phyloP scores from a whole-genome alignment of 2,888 invertebrate genomes.

The Drosophila tanythrix region DNA sequence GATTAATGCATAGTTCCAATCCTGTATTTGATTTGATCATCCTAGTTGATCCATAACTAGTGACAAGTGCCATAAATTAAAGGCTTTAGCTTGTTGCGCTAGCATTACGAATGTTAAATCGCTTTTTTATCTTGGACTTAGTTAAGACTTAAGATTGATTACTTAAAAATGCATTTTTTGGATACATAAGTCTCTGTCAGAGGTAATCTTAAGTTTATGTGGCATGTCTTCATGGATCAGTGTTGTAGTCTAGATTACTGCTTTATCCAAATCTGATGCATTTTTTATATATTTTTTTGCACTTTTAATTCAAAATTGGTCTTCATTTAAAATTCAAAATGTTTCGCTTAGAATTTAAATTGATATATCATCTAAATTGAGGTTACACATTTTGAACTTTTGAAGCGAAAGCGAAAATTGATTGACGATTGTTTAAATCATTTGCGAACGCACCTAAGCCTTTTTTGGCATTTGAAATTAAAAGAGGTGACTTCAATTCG shows the following conservation, averaged over 20 bases:
- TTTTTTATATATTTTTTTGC: not conserved
- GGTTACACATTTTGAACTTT: not conserved
- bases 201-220: not conserved
- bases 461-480: not conserved
- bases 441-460: not conserved
- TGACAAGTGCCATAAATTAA: not conserved
- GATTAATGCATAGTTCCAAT: not conserved
- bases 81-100: not conserved
- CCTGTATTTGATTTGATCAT: not conserved
- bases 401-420: not conserved
- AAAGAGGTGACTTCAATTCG: not conserved
- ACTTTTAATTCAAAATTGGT: not conserved
- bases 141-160: not conserved
- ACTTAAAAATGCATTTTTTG: not conserved
- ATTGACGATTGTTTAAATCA: not conserved
- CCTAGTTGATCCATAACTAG: not conserved
- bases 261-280: not conserved
- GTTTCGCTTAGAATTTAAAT: not conserved
- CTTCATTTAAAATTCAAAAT: not conserved
- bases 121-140: not conserved
- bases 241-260: not conserved
- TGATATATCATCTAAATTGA: not conserved
- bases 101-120: not conserved
- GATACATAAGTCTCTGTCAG: not conserved
- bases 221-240: not conserved